Evolutionary conservation across 2,113 vertebrate genomes (phyloP), one percentile per base, ranked within the genome.

Genomic region (Caretta caretta): DNA sequence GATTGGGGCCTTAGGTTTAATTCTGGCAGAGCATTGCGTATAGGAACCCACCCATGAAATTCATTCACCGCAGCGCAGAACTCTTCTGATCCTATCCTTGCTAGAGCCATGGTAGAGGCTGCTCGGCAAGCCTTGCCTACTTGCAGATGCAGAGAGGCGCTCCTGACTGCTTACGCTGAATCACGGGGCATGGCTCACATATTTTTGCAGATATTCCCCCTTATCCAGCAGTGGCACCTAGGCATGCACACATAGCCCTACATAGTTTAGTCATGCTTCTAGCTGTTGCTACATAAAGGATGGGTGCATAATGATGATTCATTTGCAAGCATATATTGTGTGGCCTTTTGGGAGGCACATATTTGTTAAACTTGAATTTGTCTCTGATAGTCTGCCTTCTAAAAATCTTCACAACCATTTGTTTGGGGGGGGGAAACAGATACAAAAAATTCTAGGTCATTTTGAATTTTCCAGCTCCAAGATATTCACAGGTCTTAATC

Each of bases 401-500:
- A 91, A 91, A 93, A 95, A 93, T 95, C 88, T 85, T 87, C 86
- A 83, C 25, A 24, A 83, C 87, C 96, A 78, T 90, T 83, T n/a
- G 69, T 88, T 82, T 5, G 49, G 72, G 65, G 50, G 50, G 17
- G 53, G 62, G 0, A 13, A 76, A 72, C 62, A 19, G 3, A 48
- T 88, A 75, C 83, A 92, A 96, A 91, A 53, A 85, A 91, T 88
- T 90, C 91, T 92, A 91, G 54, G 11, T 86, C 75, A 48, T 78
- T 78, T 78, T 78, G 42, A 78, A 78, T 86, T 93, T 97, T 93
- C 88, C 85, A 92, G 11, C 76, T 97, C 93, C 94, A 80, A 95
- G 62, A 95, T 48, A 48, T 48, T 48, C 75, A 78, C 48, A 78
- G 95, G 88, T 97, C 96, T 95, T 97, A 97, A 97, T 87, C 93